Percentiles rank a stretch among this genome's conserved stretches.
Conservation (phyloP, 2,888 invertebrate species). For the Invenusta paracnida region DNA sequence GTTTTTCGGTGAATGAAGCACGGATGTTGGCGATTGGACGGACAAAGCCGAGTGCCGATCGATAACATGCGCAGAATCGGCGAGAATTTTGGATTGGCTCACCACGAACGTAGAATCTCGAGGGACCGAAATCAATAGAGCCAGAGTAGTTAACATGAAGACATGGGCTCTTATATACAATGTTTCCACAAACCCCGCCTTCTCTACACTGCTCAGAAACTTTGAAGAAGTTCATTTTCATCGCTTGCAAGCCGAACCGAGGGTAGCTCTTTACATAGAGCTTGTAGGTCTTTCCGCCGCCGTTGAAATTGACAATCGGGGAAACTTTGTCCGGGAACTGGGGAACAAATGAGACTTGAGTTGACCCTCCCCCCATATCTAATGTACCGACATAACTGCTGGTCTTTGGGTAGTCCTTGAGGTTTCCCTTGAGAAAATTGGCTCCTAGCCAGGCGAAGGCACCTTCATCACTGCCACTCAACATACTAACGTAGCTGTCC, state of each 20-base stretch:
- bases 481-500: conserved; percentile 1
- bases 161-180: neutral
- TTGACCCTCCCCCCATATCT: conserved; percentile 38
- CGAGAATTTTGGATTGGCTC: neutral
- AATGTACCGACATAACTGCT: neutral
- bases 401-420: neutral
- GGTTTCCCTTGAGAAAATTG: conserved; percentile 3
- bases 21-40: neutral
- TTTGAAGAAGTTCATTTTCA: conserved; percentile 17
- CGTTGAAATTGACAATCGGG: neutral
- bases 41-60: neutral
- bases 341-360: conserved; percentile 28
- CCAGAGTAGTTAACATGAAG: neutral
- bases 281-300: neutral
- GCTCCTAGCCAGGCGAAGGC: conserved; percentile 33
- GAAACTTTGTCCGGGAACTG: neutral
- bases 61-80: neutral
- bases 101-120: neutral
- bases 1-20: neutral
- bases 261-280: conserved; percentile 7
- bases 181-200: neutral
- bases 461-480: conserved; percentile 27
- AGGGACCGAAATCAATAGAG: neutral
- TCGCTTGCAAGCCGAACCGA: conserved; percentile 24
- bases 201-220: neutral